Base-by-base conservation (phyloP, 2,888 invertebrate genomes). In the Phengaris alcon region DNA sequence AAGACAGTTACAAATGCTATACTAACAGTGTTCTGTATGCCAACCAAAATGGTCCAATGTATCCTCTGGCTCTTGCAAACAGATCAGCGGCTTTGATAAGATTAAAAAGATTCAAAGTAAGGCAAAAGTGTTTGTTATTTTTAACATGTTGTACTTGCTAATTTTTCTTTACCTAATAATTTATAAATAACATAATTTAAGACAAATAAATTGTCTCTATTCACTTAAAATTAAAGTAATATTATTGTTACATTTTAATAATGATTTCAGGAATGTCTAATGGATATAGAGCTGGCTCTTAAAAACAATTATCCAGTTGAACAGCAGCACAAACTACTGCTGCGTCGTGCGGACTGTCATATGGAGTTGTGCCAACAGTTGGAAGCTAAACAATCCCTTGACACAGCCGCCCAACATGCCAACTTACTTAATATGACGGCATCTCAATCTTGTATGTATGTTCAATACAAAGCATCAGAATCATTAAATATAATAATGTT, bases 71-170 rank as follows among this genome's bases (percentile, higher is more conserved):
- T 0, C 86, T 95, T 75, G 96, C 95, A 0, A 96, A 96, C 81
- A 92, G 96, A 84, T 96, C 96, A 12, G 96, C 96, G 22, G 94
- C 95, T 9, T 89, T 95, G 69, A 91, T 95, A 81, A 93, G 94
- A 79, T 83, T 95, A 84, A 91, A 94, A 76, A 91, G 92, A 81
- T 96, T 92, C 86, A 83, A 95, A 90, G 96, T 95, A 86, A 82
- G 82, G 79, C 76, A 54, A 44, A 7, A 52, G 73, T 35, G 13
- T n/a, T 74, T 12, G 15, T 72, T 48, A 48, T 69, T 12, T 69
- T 69, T 69, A 48, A 13, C 15, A 13, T 15, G 10, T 48, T 15
- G 35, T 48, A 51, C n/a, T 8, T 48, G 13, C n/a, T 12, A n/a
- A 12, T 51, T 68, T 7, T 68, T 6, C 35, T 35, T 35, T 35